Percentiles rank a stretch among this genome's conserved stretches.
phyloP scores from a whole-genome alignment of 2,888 invertebrate genomes.

The Glomeris marginata region DNA sequence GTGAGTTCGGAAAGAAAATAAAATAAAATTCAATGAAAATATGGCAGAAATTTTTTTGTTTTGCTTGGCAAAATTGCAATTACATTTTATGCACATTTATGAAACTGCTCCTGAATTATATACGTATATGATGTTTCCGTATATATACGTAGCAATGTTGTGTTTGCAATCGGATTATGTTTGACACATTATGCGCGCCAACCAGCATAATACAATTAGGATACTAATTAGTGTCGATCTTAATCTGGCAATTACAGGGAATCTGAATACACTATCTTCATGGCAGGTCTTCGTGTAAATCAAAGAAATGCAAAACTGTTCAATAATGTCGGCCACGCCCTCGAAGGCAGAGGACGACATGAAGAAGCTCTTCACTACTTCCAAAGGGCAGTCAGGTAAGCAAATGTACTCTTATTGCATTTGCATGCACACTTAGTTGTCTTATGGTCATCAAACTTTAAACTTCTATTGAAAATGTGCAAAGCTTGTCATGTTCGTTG shows the following conservation, averaged over 20 bases:
- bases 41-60: too few relatives aligned
- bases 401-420: not conserved
- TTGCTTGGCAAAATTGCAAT: too few relatives aligned
- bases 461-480: not conserved
- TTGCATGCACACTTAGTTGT: not conserved
- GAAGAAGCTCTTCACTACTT: conserved; percentile 76
- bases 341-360: conserved; percentile 56
- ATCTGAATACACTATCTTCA: conserved; percentile 84
- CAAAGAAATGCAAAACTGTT: conserved; percentile 86
- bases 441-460: not conserved
- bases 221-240: too few relatives aligned
- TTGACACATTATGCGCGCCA: too few relatives aligned
- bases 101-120: too few relatives aligned
- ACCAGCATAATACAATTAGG: too few relatives aligned
- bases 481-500: not conserved
- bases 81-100: too few relatives aligned
- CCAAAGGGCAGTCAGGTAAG: conserved; percentile 62
- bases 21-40: too few relatives aligned
- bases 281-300: conserved; percentile 72
- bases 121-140: too few relatives aligned
- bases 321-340: conserved; percentile 92
- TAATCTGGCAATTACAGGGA: conserved; percentile 48
- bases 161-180: too few relatives aligned
- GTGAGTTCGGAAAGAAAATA: too few relatives aligned
- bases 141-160: too few relatives aligned